These are phyloP conservation scores for Taenaris catops DNA, from an alignment of 2,888 invertebrate species.

Conservation along the genomic window DNA sequence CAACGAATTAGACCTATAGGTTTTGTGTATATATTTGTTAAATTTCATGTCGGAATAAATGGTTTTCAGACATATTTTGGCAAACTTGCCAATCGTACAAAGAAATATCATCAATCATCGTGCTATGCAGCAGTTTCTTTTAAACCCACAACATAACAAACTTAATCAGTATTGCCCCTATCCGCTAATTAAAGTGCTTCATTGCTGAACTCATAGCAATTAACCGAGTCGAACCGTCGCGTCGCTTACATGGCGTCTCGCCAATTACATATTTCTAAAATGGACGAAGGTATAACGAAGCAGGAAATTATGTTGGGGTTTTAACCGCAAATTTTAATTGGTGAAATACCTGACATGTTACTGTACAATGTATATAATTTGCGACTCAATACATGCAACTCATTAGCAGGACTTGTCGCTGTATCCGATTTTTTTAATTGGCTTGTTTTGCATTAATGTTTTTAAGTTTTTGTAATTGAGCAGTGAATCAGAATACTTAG, in stretches of 20 bases:
- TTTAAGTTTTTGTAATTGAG: too few species aligned
- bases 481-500: too few species aligned
- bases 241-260: conserved; percentile 26
- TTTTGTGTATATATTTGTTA: too few species aligned
- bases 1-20: too few species aligned
- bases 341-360: conserved; percentile 23
- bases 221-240: conserved; percentile 30
- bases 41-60: too few species aligned
- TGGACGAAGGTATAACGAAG: conserved; percentile 25
- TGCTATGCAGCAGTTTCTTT: too few species aligned
- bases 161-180: conserved; percentile 53
- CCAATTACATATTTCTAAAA: conserved; percentile 28
- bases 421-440: too few species aligned
- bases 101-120: too few species aligned
- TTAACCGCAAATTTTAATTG: conserved; percentile 30
- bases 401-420: conserved; percentile 20
- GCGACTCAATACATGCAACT: conserved; percentile 31
- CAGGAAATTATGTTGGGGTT: conserved; percentile 25
- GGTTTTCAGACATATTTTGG: too few species aligned
- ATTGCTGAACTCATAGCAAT: conserved; percentile 51
- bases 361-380: conserved; percentile 27
- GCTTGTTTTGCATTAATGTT: too few species aligned
- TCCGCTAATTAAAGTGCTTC: conserved; percentile 61
- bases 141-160: too few species aligned
- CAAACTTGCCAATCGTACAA: too few species aligned